Percentiles rank a stretch among this genome's conserved stretches.
Conservation (phyloP, 1,140 invertebrate species). For the Atopsyche davidsoni region DNA sequence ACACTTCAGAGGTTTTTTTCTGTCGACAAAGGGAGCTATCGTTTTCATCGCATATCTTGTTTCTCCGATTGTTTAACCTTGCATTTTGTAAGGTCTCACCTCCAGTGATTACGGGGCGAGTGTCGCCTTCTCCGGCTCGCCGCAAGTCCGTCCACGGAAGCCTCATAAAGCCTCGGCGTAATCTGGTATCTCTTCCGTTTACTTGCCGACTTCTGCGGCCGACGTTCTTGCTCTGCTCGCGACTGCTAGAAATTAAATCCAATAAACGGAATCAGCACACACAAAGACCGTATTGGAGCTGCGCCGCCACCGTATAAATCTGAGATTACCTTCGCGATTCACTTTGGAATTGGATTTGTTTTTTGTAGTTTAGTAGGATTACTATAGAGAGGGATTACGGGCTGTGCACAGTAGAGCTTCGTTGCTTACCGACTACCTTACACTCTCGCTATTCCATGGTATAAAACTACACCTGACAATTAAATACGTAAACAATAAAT, state of each 20-base stretch:
- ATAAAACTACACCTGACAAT: too few relatives aligned
- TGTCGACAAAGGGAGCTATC: background rate
- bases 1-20: too few relatives aligned
- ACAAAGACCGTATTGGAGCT: background rate
- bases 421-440: too few relatives aligned
- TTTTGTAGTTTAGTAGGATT: slow-evolving; percentile 16
- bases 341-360: slow-evolving; percentile 17
- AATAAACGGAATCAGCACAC: slow-evolving; percentile 16
- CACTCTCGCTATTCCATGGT: too few relatives aligned
- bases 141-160: slow-evolving; percentile 22
- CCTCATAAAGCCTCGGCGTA: slow-evolving; percentile 22
- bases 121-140: slow-evolving; percentile 23
- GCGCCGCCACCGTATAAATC: slow-evolving; percentile 11
- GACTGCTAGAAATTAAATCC: slow-evolving; percentile 14
- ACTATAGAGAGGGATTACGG: slow-evolving; percentile 10
- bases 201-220: too few relatives aligned
- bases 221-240: background rate
- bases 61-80: slow-evolving; percentile 32
- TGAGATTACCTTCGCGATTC: slow-evolving; percentile 15
- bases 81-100: slow-evolving; percentile 31
- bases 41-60: slow-evolving; percentile 27
- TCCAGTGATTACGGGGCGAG: slow-evolving; percentile 20
- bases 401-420: slow-evolving; percentile 12
- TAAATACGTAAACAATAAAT: too few relatives aligned
- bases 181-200: slow-evolving; percentile 4